Percentiles rank a stretch among this genome's conserved stretches.
phyloP scores from a whole-genome alignment of 2,888 invertebrate species.

The Spilarctia lutea region DNA sequence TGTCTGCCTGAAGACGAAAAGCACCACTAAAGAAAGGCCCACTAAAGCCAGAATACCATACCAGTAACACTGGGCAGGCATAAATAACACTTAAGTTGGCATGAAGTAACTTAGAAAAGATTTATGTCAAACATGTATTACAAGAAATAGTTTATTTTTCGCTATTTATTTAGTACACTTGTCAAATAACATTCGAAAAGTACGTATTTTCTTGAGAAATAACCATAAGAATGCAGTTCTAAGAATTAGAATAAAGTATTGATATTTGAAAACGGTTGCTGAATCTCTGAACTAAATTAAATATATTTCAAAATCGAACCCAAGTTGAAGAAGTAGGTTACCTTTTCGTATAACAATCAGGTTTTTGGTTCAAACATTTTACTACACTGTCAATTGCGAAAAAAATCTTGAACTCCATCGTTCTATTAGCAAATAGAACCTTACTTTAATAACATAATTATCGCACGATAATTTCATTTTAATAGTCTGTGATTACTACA shows the following conservation, averaged over 20 bases:
- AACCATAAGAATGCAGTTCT: not conserved
- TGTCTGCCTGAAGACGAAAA: too few species aligned
- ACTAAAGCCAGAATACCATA: too few species aligned
- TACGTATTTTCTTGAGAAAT: too few species aligned
- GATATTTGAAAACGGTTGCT: not conserved
- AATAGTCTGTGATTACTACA: constrained; percentile 29
- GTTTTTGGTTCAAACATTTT: not conserved
- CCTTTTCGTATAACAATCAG: not conserved
- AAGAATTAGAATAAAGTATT: not conserved
- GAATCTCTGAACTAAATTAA: not conserved
- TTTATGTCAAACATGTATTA: not conserved
- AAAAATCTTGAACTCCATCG: not conserved
- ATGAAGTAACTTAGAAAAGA: too few species aligned
- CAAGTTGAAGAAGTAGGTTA: not conserved
- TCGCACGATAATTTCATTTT: constrained; percentile 31
- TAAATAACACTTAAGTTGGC: too few species aligned
- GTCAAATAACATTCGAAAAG: too few species aligned
- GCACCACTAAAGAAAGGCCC: too few species aligned
- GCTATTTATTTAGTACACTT: not conserved
- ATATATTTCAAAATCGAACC: not conserved
- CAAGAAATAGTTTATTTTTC: not conserved
- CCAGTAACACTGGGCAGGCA: too few species aligned
- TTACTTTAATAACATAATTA: constrained; percentile 16
- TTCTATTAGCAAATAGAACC: not conserved
- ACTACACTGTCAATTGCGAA: not conserved